Evolutionary conservation across 2,888 invertebrate species (phyloP).

Genomic region (Carabus problematicus): DNA sequence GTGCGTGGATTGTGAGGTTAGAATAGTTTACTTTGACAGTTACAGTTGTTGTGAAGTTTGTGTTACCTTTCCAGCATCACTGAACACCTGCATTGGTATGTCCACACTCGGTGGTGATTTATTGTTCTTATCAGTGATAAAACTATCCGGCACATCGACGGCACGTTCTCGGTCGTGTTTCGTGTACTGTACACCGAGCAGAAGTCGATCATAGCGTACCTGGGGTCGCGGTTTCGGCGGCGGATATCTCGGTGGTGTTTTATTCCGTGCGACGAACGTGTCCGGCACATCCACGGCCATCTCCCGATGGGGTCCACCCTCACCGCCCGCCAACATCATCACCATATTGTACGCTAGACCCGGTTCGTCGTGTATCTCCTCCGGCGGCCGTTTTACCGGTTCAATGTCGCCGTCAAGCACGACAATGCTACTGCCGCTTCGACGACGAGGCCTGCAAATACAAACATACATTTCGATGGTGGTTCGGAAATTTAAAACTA

Average conservation of each 20-base stretch:
- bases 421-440: constrained; percentile 82
- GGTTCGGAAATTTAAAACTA: no score
- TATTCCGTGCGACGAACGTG: constrained; percentile 87
- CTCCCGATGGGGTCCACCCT: constrained; percentile 92
- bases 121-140: constrained; percentile 57
- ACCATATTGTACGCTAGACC: constrained; percentile 73
- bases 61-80: constrained; percentile 32
- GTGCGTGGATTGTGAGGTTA: no score
- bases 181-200: constrained; percentile 56
- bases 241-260: constrained; percentile 90
- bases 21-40: not conserved
- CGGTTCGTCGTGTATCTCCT: constrained; percentile 62
- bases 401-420: constrained; percentile 78
- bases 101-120: constrained; percentile 2
- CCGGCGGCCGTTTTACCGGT: constrained; percentile 65
- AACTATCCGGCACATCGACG: constrained; percentile 89
- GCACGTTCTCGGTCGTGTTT: constrained; percentile 70
- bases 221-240: constrained; percentile 70
- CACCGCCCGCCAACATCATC: constrained; percentile 92
- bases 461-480: no score
- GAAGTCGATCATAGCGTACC: constrained; percentile 59
- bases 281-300: constrained; percentile 99
- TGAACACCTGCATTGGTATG: constrained; percentile 29
- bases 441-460: constrained; percentile 76
- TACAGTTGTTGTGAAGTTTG: not conserved